Evolutionary conservation across 2,113 vertebrate species (phyloP).

Genomic region (Cyanocitta stelleri): DNA sequence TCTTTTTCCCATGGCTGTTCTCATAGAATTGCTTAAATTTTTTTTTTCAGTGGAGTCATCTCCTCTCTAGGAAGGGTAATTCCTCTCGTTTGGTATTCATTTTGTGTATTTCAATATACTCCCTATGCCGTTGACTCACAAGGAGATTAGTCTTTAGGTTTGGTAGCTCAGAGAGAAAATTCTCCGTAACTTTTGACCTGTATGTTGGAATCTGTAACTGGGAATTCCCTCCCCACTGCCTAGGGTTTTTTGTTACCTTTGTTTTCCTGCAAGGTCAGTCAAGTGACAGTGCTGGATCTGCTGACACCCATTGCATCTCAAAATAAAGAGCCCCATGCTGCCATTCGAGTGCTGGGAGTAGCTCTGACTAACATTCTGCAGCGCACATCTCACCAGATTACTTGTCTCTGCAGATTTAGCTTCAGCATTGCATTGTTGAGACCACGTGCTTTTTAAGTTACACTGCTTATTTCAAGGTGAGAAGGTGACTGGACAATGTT

Average conservation of each 20-base stretch:
- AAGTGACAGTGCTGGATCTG: background rate
- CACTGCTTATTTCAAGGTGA: background rate
- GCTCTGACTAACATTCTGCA: slow-evolving; percentile 1
- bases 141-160: background rate
- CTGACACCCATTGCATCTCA: background rate
- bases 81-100: background rate
- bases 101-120: background rate
- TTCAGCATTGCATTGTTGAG: background rate
- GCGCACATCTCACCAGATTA: background rate
- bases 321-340: background rate
- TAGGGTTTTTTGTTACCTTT: background rate
- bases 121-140: background rate
- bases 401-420: slow-evolving; percentile 12
- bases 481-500: background rate
- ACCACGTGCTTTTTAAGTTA: background rate
- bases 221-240: background rate
- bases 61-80: background rate
- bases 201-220: background rate
- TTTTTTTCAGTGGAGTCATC: fast-evolving
- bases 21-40: background rate
- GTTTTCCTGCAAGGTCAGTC: background rate
- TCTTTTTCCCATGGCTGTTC: background rate
- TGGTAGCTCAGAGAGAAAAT: background rate
- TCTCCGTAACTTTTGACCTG: background rate
- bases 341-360: background rate